These are phyloP conservation scores for Neofelis nebulosa DNA, from an alignment of 2,113 vertebrate species.

Conservation along the genomic window DNA sequence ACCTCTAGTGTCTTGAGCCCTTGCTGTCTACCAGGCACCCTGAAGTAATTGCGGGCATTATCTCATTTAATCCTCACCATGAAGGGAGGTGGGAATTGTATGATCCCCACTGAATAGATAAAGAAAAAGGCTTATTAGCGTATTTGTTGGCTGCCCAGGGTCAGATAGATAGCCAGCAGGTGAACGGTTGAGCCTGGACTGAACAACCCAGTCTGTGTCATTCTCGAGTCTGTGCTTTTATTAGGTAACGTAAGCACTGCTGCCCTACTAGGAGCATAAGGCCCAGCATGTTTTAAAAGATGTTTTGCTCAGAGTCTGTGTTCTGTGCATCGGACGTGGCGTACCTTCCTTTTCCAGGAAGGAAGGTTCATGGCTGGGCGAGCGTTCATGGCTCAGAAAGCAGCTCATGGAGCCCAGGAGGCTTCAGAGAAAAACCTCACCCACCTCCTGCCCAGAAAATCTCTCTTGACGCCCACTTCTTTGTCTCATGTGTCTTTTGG, in stretches of 20 bases:
- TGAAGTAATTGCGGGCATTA: neutral
- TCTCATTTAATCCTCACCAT: neutral
- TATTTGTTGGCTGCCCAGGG: neutral
- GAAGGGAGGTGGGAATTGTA: neutral
- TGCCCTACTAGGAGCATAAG: neutral
- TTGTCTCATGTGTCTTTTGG: neutral
- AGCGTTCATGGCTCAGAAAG: neutral
- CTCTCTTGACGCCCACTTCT: neutral
- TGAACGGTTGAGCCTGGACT: neutral
- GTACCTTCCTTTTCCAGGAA: constrained; percentile 41
- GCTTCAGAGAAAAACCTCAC: constrained; percentile 20
- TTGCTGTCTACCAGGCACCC: neutral
- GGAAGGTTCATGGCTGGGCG: neutral
- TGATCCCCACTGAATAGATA: neutral
- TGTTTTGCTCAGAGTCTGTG: neutral
- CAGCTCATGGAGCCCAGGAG: neutral
- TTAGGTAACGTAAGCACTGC: neutral
- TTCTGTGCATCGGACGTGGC: neutral
- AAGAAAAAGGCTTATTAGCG: neutral
- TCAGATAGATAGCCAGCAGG: neutral
- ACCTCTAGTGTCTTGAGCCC: neutral
- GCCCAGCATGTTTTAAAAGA: neutral
- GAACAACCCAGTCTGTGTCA: neutral
- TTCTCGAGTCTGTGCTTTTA: neutral
- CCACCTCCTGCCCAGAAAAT: neutral